Conservation (phyloP, 2,888 invertebrate genomes). For the Orchesella flavescens region DNA sequence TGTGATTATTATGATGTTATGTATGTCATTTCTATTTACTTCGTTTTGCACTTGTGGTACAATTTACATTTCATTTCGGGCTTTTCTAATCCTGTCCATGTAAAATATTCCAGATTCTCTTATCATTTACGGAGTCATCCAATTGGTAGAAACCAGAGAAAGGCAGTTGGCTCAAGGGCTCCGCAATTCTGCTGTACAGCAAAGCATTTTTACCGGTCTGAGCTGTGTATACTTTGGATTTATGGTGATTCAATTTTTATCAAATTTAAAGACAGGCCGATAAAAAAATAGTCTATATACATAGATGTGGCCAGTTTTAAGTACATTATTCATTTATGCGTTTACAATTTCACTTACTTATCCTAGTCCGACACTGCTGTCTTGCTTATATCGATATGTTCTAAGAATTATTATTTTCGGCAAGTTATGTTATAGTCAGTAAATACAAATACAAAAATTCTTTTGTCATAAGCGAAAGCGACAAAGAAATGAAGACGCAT, state of each 20-base stretch:
- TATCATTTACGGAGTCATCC: conserved; percentile 21
- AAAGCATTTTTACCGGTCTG: background rate
- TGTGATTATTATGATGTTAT: conserved; percentile 41
- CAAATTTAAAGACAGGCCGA: conserved; percentile 25
- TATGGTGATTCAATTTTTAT: conserved; percentile 31
- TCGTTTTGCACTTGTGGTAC: too few relatives aligned
- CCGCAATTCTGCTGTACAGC: background rate
- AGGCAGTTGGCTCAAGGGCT: conserved; percentile 9
- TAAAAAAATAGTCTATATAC: background rate
- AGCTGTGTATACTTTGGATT: conserved; percentile 28
- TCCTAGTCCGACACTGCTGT: too few relatives aligned
- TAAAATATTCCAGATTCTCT: conserved; percentile 19
- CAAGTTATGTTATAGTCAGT: too few relatives aligned
- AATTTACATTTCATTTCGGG: too few relatives aligned
- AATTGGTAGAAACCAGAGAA: conserved; percentile 29
- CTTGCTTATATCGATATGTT: too few relatives aligned
- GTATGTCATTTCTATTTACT: conserved; percentile 31
- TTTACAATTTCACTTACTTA: too few relatives aligned
- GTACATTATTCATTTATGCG: too few relatives aligned
- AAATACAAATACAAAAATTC: too few relatives aligned
- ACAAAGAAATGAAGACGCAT: too few relatives aligned
- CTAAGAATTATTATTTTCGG: too few relatives aligned
- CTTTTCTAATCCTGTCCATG: background rate
- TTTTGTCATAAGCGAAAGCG: too few relatives aligned
- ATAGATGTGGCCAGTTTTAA: too few relatives aligned